A percentile compares a stretch with the other conserved stretches of the same genome.
Conservation (phyloP, 2,888 invertebrate genomes). For the Aphrophora alni region DNA sequence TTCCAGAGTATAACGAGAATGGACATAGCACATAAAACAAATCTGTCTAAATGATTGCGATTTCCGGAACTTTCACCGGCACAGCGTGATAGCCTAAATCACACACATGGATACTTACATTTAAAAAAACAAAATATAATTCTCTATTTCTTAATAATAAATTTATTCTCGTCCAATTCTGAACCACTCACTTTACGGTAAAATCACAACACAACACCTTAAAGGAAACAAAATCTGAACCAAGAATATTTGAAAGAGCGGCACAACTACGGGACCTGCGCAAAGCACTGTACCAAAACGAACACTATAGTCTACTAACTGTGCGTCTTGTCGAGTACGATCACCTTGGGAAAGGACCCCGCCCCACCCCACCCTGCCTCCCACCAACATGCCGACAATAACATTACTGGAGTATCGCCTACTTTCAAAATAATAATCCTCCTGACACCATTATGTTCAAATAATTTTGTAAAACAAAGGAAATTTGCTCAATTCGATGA, state of each 20-base stretch:
- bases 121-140: too few relatives aligned
- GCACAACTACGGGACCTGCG: neutral
- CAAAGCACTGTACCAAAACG: slow-evolving; percentile 1
- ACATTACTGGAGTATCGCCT: neutral
- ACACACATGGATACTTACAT: too few relatives aligned
- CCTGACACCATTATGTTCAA: neutral
- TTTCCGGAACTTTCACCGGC: too few relatives aligned
- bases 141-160: too few relatives aligned
- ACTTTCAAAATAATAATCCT: neutral
- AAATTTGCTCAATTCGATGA: too few relatives aligned
- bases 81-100: too few relatives aligned
- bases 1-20: too few relatives aligned
- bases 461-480: neutral
- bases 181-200: neutral
- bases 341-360: neutral
- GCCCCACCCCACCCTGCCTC: neutral
- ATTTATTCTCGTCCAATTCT: neutral
- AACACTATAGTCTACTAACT: neutral
- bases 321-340: neutral
- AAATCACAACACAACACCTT: neutral
- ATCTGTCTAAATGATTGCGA: too few relatives aligned
- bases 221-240: neutral
- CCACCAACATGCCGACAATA: neutral
- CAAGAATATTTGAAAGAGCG: neutral
- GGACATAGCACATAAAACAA: too few relatives aligned